Conservation (phyloP, 2,797 vertebrate species). For the Huso huso region DNA sequence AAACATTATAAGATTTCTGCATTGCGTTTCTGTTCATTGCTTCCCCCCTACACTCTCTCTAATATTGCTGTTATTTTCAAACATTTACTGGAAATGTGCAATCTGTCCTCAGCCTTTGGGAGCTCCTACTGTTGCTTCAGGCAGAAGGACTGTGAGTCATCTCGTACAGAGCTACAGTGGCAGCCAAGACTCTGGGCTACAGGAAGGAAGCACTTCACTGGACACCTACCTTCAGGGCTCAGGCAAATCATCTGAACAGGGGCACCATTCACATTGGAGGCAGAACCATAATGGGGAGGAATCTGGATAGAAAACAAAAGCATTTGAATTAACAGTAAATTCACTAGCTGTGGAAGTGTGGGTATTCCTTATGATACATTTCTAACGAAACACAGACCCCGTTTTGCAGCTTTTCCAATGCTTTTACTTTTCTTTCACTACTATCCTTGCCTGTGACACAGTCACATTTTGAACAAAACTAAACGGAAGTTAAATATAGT, state of each 20-base stretch:
- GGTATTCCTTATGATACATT: no score
- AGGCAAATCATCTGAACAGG: constrained; percentile 55
- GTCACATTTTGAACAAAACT: no score
- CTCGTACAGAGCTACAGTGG: not conserved
- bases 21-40: no score
- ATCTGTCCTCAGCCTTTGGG: not conserved
- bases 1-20: no score
- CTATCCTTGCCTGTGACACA: no score
- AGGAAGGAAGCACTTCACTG: not conserved
- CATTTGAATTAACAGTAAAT: not conserved
- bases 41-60: no score
- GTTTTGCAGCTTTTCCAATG: no score
- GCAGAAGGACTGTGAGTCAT: not conserved
- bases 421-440: no score
- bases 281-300: constrained; percentile 61
- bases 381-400: no score
- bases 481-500: no score
- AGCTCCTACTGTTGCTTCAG: not conserved
- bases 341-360: no score
- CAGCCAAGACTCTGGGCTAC: not conserved
- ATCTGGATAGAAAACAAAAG: constrained; percentile 51
- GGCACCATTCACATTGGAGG: constrained; percentile 71
- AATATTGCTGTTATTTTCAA: no score
- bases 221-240: constrained; percentile 75
- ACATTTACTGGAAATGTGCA: not conserved